A percentile compares a stretch with the other conserved stretches of the same genome.
phyloP scores from a whole-genome alignment of 2,888 invertebrate species.

The Synanthedon vespiformis region DNA sequence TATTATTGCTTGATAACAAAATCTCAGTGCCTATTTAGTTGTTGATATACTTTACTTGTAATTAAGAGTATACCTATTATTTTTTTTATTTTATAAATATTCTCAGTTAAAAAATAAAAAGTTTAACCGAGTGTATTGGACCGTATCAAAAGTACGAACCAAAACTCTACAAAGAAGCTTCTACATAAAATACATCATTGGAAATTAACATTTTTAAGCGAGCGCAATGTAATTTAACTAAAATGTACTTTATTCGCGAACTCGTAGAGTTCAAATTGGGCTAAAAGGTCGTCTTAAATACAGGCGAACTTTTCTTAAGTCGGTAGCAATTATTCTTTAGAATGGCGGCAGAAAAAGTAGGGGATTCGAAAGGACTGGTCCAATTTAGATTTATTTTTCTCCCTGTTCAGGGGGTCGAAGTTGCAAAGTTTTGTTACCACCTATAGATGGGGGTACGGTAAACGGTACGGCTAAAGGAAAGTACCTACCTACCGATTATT shows the following conservation, averaged over 20 bases:
- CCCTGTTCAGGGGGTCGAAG: slow-evolving; percentile 33
- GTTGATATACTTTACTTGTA: too few relatives aligned
- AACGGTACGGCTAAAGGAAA: slow-evolving; percentile 16
- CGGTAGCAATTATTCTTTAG: slow-evolving; percentile 59
- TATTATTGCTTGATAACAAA: too few relatives aligned
- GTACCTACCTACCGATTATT: not conserved
- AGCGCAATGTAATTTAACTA: slow-evolving; percentile 1
- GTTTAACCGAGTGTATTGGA: not conserved
- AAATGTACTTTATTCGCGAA: slow-evolving; percentile 5
- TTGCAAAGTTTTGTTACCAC: slow-evolving; percentile 50
- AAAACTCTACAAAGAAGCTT: not conserved
- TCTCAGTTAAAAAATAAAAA: not conserved
- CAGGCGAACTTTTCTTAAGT: slow-evolving; percentile 39
- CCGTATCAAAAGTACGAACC: not conserved
- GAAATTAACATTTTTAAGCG: slow-evolving; percentile 39
- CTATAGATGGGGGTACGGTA: slow-evolving; percentile 18
- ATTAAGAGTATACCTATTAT: too few relatives aligned
- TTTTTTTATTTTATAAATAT: too few relatives aligned
- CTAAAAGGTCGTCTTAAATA: slow-evolving; percentile 8
- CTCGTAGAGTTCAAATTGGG: slow-evolving; percentile 12
- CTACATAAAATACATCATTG: slow-evolving; percentile 24
- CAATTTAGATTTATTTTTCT: slow-evolving; percentile 69
- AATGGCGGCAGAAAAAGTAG: slow-evolving; percentile 63
- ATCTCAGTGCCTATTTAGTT: too few relatives aligned
- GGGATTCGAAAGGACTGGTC: slow-evolving; percentile 63